Conservation (phyloP, 2,888 invertebrate species). For the Nezara viridula region DNA sequence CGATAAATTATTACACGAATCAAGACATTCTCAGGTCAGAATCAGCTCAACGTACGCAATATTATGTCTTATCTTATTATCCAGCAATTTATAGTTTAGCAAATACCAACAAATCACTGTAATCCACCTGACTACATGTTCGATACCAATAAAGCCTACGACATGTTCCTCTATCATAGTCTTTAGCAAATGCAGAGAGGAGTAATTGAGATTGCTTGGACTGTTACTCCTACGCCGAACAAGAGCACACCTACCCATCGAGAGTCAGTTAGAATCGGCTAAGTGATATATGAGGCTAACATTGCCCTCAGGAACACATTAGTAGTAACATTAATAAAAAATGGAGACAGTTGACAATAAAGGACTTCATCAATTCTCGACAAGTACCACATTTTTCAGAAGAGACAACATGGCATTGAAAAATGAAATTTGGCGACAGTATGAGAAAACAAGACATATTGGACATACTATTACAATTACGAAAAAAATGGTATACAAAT, state of each 20-base stretch:
- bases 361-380: constrained; percentile 17
- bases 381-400: constrained; percentile 4
- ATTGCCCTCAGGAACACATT: constrained; percentile 7
- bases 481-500: no score
- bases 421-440: not conserved
- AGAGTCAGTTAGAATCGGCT: not conserved
- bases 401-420: not conserved
- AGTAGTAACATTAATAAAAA: constrained; percentile 24
- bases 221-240: not conserved
- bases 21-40: not conserved
- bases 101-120: not conserved
- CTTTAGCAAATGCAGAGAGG: not conserved
- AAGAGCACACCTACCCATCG: constrained; percentile 21
- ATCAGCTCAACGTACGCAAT: not conserved
- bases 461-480: no score
- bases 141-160: not conserved
- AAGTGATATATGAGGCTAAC: constrained; percentile 32
- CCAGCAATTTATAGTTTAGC: not conserved
- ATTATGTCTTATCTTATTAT: not conserved
- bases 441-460: not conserved
- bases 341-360: constrained; percentile 5
- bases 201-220: not conserved
- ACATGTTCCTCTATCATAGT: not conserved
- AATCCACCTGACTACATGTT: not conserved
- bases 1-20: not conserved